phyloP scores from a whole-genome alignment of 2,888 invertebrate genomes.

The Dynastes grantii region DNA sequence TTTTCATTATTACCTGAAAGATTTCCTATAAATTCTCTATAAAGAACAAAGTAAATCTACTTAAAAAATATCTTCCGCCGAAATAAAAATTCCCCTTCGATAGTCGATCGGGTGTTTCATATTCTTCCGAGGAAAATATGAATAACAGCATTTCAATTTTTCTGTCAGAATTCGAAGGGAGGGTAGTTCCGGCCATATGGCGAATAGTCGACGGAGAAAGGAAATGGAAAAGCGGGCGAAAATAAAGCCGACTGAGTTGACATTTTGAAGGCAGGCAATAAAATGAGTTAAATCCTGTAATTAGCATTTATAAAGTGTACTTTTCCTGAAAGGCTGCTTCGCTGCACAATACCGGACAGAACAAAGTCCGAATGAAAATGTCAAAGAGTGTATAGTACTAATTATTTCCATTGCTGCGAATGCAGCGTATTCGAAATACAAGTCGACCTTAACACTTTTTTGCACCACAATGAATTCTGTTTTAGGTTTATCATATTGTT shows the following conservation, averaged over 20 bases:
- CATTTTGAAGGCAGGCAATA: conserved; percentile 53
- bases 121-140: neutral
- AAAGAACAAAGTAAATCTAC: too few species aligned
- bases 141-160: conserved; percentile 14
- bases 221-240: conserved; percentile 44
- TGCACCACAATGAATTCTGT: neutral
- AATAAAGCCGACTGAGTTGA: conserved; percentile 49
- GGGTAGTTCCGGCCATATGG: conserved; percentile 16
- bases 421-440: neutral
- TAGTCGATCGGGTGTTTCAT: too few species aligned
- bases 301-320: conserved; percentile 53
- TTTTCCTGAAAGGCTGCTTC: conserved; percentile 35
- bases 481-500: neutral
- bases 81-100: too few species aligned
- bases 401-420: neutral
- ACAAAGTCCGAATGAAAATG: conserved; percentile 37
- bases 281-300: conserved; percentile 56
- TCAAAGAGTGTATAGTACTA: conserved; percentile 26
- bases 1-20: too few species aligned
- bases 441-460: neutral
- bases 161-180: conserved; percentile 2
- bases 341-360: conserved; percentile 19
- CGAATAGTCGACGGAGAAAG: conserved; percentile 17
- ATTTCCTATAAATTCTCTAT: too few species aligned
- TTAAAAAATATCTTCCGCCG: too few species aligned